Percentiles rank a stretch among this genome's conserved stretches.
phyloP scores from a whole-genome alignment of 2,888 invertebrate genomes.

The Dascillus cervinus region DNA sequence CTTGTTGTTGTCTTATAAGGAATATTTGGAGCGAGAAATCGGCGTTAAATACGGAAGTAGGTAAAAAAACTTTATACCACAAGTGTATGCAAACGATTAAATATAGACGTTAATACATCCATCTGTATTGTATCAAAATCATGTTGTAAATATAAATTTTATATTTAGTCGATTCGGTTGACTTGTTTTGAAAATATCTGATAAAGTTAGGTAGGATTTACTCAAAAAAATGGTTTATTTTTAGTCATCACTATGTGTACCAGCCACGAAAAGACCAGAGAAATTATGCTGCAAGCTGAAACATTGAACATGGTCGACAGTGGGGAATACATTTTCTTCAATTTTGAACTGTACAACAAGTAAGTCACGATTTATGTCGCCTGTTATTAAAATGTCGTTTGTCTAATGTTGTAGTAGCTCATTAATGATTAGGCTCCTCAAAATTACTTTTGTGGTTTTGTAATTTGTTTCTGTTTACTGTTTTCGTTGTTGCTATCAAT shows the following conservation, averaged over 20 bases:
- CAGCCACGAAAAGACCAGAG: slow-evolving; percentile 76
- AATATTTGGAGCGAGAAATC: slow-evolving; percentile 58
- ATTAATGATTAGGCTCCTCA: no score
- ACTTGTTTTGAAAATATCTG: not conserved
- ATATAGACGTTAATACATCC: no score
- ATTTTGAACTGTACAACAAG: slow-evolving; percentile 94
- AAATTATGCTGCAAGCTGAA: slow-evolving; percentile 90
- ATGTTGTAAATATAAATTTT: slow-evolving; percentile 3
- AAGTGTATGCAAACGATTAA: no score
- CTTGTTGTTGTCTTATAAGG: slow-evolving; percentile 47
- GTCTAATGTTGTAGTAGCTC: no score
- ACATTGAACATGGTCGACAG: slow-evolving; percentile 91
- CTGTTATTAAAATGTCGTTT: no score
- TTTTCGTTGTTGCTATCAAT: no score
- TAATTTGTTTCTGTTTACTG: no score
- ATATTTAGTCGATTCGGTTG: slow-evolving; percentile 1
- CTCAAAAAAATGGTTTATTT: no score
- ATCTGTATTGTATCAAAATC: slow-evolving; percentile 6
- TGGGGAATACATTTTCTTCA: slow-evolving; percentile 97
- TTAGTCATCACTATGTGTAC: slow-evolving; percentile 94
- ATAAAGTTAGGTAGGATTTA: no score
- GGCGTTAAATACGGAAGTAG: slow-evolving; percentile 66
- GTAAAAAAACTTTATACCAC: no score
- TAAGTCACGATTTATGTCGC: no score
- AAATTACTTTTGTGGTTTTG: no score